Conservation (phyloP, 1,140 invertebrate species). For the Drosophila tropicalis region DNA sequence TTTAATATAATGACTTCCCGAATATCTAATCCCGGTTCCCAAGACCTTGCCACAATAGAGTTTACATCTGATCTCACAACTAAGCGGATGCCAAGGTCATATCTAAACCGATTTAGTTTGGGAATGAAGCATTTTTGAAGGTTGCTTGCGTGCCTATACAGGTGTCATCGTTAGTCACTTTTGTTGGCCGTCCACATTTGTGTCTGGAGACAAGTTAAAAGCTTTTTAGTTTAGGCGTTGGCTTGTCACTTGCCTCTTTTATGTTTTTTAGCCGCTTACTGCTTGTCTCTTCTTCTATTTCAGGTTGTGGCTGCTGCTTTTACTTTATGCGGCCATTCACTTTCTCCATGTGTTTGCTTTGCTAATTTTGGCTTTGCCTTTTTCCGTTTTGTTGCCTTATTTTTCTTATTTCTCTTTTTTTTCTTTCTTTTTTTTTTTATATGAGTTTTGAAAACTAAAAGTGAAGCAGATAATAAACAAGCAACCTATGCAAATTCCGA, state of each 20-base stretch:
- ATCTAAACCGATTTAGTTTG: conserved; percentile 6
- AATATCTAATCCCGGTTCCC: neutral
- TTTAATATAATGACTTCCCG: neutral
- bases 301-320: conserved; percentile 53
- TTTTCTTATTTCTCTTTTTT: conserved; percentile 16
- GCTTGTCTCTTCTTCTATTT: neutral
- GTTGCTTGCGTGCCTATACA: neutral
- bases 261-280: neutral
- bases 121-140: conserved; percentile 1
- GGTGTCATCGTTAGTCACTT: neutral
- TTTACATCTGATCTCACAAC: neutral
- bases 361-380: conserved; percentile 66
- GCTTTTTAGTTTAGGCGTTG: conserved; percentile 47
- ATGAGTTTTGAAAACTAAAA: conserved; percentile 39
- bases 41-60: neutral
- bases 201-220: neutral
- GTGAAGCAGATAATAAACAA: conserved; percentile 58
- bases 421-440: conserved; percentile 19
- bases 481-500: conserved; percentile 57
- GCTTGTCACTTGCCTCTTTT: conserved; percentile 59
- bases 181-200: neutral
- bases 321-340: conserved; percentile 75
- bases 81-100: neutral
- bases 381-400: conserved; percentile 28
- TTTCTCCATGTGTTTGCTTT: conserved; percentile 76